Percentiles rank a stretch among this genome's conserved stretches.
Evolutionary conservation across 2,888 invertebrate genomes (phyloP).

Genomic region (Diarsia dahlii): DNA sequence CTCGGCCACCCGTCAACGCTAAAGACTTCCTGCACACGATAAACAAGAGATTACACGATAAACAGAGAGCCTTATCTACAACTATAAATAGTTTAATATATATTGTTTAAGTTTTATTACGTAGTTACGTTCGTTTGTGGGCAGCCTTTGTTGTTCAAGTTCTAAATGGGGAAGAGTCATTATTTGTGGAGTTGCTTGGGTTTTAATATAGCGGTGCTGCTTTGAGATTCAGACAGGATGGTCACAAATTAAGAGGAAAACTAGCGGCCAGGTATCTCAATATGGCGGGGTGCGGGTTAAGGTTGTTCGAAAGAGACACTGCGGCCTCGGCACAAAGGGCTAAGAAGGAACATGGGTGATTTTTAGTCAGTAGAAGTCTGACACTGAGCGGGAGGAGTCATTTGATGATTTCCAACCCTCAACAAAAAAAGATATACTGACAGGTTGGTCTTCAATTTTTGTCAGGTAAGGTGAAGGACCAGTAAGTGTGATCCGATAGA

Average conservation of each 20-base stretch:
- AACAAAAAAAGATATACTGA: too few species aligned
- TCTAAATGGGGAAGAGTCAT: constrained; percentile 36
- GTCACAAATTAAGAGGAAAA: background rate
- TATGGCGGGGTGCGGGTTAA: too few species aligned
- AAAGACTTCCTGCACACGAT: constrained; percentile 85
- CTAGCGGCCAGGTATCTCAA: background rate
- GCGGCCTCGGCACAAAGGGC: too few species aligned
- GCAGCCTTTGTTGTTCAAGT: constrained; percentile 37
- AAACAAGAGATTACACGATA: constrained; percentile 85
- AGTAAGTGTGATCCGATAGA: too few species aligned
- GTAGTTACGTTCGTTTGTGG: constrained; percentile 47
- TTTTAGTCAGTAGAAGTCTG: too few species aligned
- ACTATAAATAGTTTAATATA: constrained; percentile 80
- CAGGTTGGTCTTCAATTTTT: too few species aligned
- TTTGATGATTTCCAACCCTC: too few species aligned
- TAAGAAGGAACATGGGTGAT: too few species aligned
- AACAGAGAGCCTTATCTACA: constrained; percentile 85
- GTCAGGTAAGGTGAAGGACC: too few species aligned
- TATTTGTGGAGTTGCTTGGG: constrained; percentile 19
- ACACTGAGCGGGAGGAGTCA: too few species aligned
- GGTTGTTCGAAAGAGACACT: too few species aligned
- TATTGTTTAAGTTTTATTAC: constrained; percentile 63
- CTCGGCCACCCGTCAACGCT: constrained; percentile 75
- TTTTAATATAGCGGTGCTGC: background rate
- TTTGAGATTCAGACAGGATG: too few species aligned